Evolutionary conservation across 2,888 invertebrate genomes (phyloP).

Genomic region (Leucania comma): DNA sequence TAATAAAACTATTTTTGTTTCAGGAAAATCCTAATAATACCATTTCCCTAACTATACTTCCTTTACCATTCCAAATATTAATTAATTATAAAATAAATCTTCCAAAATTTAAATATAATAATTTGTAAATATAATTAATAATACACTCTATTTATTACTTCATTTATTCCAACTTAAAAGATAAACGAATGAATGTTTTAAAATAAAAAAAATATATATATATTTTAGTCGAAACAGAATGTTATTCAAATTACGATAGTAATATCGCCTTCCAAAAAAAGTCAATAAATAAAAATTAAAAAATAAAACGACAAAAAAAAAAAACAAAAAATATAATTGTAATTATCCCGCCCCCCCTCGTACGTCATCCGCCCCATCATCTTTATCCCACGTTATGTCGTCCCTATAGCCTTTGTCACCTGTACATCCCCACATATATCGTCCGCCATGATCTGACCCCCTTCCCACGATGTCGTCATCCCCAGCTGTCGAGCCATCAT

Average conservation of each 20-base stretch:
- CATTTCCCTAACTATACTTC: conserved; percentile 74
- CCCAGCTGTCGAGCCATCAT: conserved; percentile 87
- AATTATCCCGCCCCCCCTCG: neutral
- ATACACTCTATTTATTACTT: conserved; percentile 33
- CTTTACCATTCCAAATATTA: conserved; percentile 62
- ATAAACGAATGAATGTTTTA: conserved; percentile 36
- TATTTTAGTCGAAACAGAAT: conserved; percentile 18
- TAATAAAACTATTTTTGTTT: conserved; percentile 50
- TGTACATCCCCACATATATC: conserved; percentile 39
- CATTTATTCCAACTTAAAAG: conserved; percentile 61
- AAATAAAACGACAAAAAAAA: conserved; percentile 4
- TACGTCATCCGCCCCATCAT: no score
- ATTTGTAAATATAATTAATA: conserved; percentile 24
- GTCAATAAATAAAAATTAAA: neutral
- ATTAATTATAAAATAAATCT: conserved; percentile 25
- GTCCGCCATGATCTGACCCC: conserved; percentile 60
- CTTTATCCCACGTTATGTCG: conserved; percentile 10
- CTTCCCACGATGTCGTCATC: conserved; percentile 89
- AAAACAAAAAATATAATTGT: neutral
- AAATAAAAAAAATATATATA: conserved; percentile 25
- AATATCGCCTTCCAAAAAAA: conserved; percentile 15
- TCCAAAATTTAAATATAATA: conserved; percentile 30
- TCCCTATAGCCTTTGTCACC: conserved; percentile 26
- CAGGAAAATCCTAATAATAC: conserved; percentile 49
- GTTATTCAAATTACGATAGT: conserved; percentile 1